phyloP scores from a whole-genome alignment of 2,113 vertebrate genomes.

The Oophaga pumilio region DNA sequence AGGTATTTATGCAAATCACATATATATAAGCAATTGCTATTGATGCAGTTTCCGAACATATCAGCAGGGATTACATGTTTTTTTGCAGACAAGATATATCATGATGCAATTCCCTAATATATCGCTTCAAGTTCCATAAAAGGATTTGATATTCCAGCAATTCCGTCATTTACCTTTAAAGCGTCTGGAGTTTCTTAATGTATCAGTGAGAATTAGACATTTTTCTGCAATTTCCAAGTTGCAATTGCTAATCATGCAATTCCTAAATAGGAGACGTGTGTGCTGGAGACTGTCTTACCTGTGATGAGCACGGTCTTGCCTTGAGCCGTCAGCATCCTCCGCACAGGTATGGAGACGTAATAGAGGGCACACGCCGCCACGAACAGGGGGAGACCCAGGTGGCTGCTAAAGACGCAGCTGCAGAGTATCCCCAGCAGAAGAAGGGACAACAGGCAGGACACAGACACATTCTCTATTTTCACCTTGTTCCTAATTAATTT shows the following conservation, averaged over 20 bases:
- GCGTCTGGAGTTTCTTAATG: background rate
- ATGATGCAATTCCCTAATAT: background rate
- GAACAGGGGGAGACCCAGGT: slow-evolving; percentile 60
- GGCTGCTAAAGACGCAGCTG: slow-evolving; percentile 43
- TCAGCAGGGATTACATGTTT: no score
- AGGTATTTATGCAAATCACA: no score
- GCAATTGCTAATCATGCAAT: background rate
- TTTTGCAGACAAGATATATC: background rate
- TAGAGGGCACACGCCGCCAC: slow-evolving; percentile 16
- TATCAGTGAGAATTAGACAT: background rate
- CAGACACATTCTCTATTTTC: background rate
- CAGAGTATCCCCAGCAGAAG: slow-evolving; percentile 60
- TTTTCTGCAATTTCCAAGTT: background rate
- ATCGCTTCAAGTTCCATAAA: background rate
- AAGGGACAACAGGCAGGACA: slow-evolving; percentile 59
- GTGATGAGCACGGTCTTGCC: slow-evolving; percentile 74
- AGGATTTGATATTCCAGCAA: background rate
- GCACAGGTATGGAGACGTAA: background rate
- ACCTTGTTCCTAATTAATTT: background rate
- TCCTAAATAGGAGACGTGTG: background rate
- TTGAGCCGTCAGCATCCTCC: slow-evolving; percentile 64
- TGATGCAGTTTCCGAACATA: no score
- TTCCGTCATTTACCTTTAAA: background rate
- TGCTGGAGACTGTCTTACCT: slow-evolving; percentile 68
- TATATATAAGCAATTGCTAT: no score